A percentile compares a stretch with the other conserved stretches of the same genome.
These are phyloP conservation scores for Himantopus leucocephalus DNA, from an alignment of 2,113 vertebrate species.

Conservation along the genomic window DNA sequence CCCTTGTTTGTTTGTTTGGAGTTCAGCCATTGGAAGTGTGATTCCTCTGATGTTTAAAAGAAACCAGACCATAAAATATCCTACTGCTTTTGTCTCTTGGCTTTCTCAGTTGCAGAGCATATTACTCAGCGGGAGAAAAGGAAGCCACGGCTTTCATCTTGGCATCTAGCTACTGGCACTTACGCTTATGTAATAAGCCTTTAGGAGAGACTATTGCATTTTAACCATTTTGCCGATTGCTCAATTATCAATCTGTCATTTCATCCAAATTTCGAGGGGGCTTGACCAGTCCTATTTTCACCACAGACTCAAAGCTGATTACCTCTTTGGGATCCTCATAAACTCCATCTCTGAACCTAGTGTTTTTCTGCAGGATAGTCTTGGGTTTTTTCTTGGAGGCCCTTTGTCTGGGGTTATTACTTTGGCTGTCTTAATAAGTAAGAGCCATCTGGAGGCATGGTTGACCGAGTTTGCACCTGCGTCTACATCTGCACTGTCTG, in stretches of 20 bases:
- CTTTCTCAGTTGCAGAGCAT: not conserved
- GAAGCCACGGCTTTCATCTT: slow-evolving; percentile 42
- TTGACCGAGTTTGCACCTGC: slow-evolving; percentile 66
- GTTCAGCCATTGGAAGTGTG: not conserved
- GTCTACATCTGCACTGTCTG: slow-evolving; percentile 57
- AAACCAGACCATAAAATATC: slow-evolving; percentile 1
- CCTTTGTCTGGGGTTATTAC: slow-evolving; percentile 55
- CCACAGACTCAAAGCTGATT: slow-evolving; percentile 10
- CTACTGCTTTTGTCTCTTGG: slow-evolving; percentile 1
- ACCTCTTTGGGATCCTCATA: not conserved
- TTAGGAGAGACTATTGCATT: not conserved
- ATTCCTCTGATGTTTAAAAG: not conserved
- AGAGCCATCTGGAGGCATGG: slow-evolving; percentile 63
- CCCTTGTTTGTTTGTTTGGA: not conserved
- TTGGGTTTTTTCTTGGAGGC: not conserved
- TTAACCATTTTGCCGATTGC: not conserved
- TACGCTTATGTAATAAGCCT: slow-evolving; percentile 11
- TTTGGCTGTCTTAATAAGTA: slow-evolving; percentile 67
- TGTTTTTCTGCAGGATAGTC: not conserved
- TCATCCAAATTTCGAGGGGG: slow-evolving; percentile 8
- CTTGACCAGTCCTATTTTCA: slow-evolving; percentile 1
- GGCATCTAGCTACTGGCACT: slow-evolving; percentile 22
- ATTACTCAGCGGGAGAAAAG: slow-evolving; percentile 24
- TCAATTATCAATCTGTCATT: slow-evolving; percentile 33
- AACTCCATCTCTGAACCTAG: slow-evolving; percentile 9